Evolutionary conservation across 2,113 vertebrate species (phyloP).

Genomic region (Prolemur simus): DNA sequence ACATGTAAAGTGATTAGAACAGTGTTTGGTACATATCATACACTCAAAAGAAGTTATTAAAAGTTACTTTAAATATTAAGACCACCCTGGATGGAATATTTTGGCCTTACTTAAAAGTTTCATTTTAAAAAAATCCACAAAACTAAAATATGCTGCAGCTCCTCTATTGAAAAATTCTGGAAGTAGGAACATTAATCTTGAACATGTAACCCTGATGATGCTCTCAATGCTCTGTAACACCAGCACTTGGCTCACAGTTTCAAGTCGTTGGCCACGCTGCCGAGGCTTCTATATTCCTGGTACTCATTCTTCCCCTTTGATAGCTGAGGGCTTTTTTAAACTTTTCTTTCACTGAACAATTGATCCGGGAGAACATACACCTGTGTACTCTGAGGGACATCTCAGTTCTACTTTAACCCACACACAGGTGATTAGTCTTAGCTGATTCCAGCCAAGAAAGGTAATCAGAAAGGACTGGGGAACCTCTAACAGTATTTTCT

Average conservation of each 20-base stretch:
- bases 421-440: not conserved
- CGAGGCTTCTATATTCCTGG: not conserved
- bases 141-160: not conserved
- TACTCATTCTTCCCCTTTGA: not conserved
- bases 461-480: not conserved
- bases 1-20: not conserved
- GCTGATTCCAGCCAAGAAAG: not conserved
- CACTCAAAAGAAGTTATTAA: not conserved
- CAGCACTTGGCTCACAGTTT: not conserved
- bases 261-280: not conserved
- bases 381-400: not conserved
- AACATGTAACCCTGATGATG: not conserved
- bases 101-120: not conserved
- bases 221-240: not conserved
- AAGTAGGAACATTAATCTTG: not conserved
- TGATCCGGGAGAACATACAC: not conserved
- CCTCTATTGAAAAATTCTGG: not conserved
- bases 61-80: slow-evolving; percentile 7
- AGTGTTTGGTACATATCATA: not conserved
- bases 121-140: not conserved
- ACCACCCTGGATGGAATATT: not conserved
- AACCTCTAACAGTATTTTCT: not conserved
- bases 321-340: not conserved
- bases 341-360: not conserved
- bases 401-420: not conserved